A percentile compares a stretch with the other conserved stretches of the same genome.
phyloP scores from a whole-genome alignment of 2,113 vertebrate species.

The Hemiscyllium ocellatum region DNA sequence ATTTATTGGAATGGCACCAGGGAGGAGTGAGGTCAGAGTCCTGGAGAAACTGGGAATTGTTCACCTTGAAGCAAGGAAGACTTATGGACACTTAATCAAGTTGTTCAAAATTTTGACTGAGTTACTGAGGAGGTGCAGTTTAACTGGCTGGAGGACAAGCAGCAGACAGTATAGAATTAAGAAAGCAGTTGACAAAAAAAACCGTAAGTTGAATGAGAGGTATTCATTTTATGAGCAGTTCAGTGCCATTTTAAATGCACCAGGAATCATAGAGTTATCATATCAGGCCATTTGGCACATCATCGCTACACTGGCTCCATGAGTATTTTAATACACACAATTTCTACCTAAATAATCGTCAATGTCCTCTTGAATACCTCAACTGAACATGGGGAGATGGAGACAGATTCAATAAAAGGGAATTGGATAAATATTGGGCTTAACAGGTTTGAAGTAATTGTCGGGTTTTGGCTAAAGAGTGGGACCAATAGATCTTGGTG shows the following conservation, averaged over 20 bases:
- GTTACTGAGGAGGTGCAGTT: too few relatives aligned
- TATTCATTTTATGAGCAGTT: background rate
- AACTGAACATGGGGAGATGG: background rate
- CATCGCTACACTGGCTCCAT: too few relatives aligned
- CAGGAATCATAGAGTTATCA: too few relatives aligned
- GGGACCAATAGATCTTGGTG: background rate
- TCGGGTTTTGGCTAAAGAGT: background rate
- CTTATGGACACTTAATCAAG: background rate
- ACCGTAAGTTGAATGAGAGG: background rate
- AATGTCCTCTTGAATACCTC: too few relatives aligned
- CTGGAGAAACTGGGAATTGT: background rate
- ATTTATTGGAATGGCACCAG: too few relatives aligned
- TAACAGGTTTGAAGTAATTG: background rate
- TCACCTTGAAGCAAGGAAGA: background rate
- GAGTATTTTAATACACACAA: too few relatives aligned
- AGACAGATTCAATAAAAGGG: background rate
- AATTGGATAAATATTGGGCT: background rate
- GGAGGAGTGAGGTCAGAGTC: background rate
- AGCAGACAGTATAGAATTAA: too few relatives aligned
- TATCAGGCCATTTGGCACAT: too few relatives aligned
- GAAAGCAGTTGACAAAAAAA: background rate
- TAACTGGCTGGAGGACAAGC: background rate
- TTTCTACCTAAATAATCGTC: too few relatives aligned
- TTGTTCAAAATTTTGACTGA: background rate
- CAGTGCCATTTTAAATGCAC: background rate